Conservation (phyloP, 2,888 invertebrate genomes). For the Merodon equestris region DNA sequence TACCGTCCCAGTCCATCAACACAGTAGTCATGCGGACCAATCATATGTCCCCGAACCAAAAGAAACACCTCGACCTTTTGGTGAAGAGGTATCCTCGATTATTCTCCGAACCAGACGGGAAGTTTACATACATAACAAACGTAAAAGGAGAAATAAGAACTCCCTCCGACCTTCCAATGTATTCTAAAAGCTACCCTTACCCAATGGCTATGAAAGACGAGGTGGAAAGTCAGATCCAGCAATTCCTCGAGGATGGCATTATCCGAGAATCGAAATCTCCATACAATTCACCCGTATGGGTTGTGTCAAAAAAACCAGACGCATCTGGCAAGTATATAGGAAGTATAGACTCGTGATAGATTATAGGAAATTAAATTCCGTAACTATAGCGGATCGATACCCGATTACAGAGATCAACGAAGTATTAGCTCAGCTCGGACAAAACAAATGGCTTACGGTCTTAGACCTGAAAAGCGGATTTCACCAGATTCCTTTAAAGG, state of each 20-base stretch:
- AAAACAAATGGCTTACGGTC: slow-evolving; percentile 16
- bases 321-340: slow-evolving; percentile 1
- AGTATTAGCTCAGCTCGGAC: slow-evolving; percentile 11
- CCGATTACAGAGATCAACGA: slow-evolving; percentile 27
- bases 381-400: slow-evolving; percentile 37
- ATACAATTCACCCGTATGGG: slow-evolving; percentile 22
- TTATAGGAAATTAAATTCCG: slow-evolving; percentile 40
- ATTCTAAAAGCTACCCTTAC: slow-evolving; percentile 33
- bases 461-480: slow-evolving; percentile 43
- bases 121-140: slow-evolving; percentile 15
- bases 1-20: slow-evolving; percentile 4
- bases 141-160: slow-evolving; percentile 31
- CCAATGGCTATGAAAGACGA: slow-evolving; percentile 30
- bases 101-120: not conserved
- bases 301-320: slow-evolving; percentile 5
- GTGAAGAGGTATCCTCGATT: not conserved
- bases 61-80: not conserved
- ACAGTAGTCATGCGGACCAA: slow-evolving; percentile 3
- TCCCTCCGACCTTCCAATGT: slow-evolving; percentile 5
- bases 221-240: slow-evolving; percentile 26
- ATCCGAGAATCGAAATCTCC: too few relatives aligned
- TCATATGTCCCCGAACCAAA: slow-evolving; percentile 1
- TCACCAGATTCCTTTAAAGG: slow-evolving; percentile 41
- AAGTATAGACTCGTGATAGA: slow-evolving; percentile 20
- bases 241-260: too few relatives aligned